These are phyloP conservation scores for Protobothrops flavoviridis DNA, from an alignment of 2,113 vertebrate species.

Conservation along the genomic window DNA sequence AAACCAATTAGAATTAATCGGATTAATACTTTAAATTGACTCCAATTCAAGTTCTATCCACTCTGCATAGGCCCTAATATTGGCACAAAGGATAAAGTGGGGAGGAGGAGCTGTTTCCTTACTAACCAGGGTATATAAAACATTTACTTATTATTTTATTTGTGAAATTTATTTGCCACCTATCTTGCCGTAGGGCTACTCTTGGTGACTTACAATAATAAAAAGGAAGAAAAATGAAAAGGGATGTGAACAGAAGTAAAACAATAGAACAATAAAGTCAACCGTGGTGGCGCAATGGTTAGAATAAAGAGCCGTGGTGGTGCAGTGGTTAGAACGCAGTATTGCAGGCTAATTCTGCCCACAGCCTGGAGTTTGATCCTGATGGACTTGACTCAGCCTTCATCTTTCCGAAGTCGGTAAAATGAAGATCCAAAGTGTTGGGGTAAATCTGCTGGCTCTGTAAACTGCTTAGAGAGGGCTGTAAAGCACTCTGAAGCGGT, in stretches of 20 bases:
- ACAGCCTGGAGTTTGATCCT: background rate
- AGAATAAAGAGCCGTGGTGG: background rate
- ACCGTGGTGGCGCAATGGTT: too few species aligned
- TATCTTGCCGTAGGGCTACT: too few species aligned
- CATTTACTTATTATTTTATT: too few species aligned
- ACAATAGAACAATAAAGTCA: too few species aligned
- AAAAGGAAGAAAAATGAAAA: too few species aligned
- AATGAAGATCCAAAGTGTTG: background rate
- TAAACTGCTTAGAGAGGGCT: background rate
- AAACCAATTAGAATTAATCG: background rate
- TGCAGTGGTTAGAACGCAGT: background rate
- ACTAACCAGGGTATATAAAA: background rate
- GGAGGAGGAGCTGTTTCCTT: background rate
- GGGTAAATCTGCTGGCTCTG: background rate
- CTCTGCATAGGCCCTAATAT: background rate
- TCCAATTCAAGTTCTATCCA: background rate
- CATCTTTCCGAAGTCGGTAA: background rate
- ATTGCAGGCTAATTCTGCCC: background rate
- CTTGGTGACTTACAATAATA: too few species aligned
- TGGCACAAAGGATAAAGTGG: background rate
- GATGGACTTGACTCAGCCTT: background rate
- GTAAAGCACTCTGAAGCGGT: background rate
- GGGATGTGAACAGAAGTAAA: too few species aligned
- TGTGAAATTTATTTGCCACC: too few species aligned
- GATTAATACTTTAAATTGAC: background rate